Evolutionary conservation across 35 echinoderm and acorn worm genomes (phyloP).

Genomic region (Lytechinus pictus): DNA sequence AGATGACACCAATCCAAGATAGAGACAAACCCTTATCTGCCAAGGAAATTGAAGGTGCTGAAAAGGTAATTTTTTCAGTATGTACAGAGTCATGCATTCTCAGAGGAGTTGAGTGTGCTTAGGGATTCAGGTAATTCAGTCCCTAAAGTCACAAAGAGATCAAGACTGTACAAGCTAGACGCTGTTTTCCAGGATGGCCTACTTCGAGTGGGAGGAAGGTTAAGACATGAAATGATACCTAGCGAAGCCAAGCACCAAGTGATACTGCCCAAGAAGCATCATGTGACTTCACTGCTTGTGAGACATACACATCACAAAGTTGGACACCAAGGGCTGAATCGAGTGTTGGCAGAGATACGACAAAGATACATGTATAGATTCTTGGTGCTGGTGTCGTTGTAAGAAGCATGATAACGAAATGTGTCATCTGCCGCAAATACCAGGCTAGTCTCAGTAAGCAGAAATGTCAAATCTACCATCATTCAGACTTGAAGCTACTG

Average conservation of each 20-base stretch:
- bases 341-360: slow-evolving; percentile 23
- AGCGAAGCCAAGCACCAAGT: slow-evolving; percentile 58
- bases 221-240: slow-evolving; percentile 47
- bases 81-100: too few species aligned
- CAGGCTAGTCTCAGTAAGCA: not conserved
- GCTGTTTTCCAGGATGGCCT: slow-evolving; percentile 30
- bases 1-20: too few species aligned
- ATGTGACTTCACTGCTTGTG: slow-evolving; percentile 56
- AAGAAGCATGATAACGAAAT: slow-evolving; percentile 19
- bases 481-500: slow-evolving; percentile 43
- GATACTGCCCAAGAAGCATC: slow-evolving; percentile 47
- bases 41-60: too few species aligned
- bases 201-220: slow-evolving; percentile 64
- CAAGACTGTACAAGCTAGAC: too few species aligned
- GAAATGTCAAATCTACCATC: slow-evolving; percentile 62
- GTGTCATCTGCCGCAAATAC: slow-evolving; percentile 38
- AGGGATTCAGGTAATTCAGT: too few species aligned
- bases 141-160: too few species aligned
- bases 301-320: slow-evolving; percentile 51
- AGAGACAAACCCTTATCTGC: too few species aligned
- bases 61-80: too few species aligned
- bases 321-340: slow-evolving; percentile 63
- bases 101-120: too few species aligned
- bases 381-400: slow-evolving; percentile 11
- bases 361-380: slow-evolving; percentile 20